A percentile compares a stretch with the other conserved stretches of the same genome.
Conservation (phyloP, 2,888 invertebrate genomes). For the Perdita meconis region DNA sequence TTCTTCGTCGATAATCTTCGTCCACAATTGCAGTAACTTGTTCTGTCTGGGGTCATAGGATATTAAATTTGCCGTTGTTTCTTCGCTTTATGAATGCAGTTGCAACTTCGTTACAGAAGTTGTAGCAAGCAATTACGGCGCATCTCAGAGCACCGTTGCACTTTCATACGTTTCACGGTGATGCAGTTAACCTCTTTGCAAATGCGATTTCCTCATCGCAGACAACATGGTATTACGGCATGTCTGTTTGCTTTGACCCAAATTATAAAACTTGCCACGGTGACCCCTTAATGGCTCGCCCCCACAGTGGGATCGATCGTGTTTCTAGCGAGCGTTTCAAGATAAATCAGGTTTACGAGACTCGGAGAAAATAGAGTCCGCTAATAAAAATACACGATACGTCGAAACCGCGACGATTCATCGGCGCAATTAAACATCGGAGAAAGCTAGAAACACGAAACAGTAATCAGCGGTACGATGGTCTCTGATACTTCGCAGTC, state of each 20-base stretch:
- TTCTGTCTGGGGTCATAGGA: not conserved
- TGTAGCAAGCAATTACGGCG: conserved; percentile 19
- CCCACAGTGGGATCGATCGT: conserved; percentile 35
- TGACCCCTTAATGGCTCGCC: conserved; percentile 29
- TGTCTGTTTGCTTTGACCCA: conserved; percentile 36
- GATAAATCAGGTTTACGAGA: conserved; percentile 40
- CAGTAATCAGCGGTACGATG: not conserved
- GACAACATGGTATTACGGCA: conserved; percentile 25
- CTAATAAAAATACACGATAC: conserved; percentile 30
- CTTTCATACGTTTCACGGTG: conserved; percentile 17
- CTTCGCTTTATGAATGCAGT: not conserved
- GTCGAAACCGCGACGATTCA: not conserved
- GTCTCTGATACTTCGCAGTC: not conserved
- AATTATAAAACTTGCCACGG: conserved; percentile 50
- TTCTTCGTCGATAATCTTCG: too few species aligned
- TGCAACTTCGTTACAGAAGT: conserved; percentile 6
- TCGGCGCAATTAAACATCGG: not conserved
- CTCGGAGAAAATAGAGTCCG: conserved; percentile 12
- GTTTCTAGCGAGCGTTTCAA: conserved; percentile 1
- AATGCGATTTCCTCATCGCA: conserved; percentile 39
- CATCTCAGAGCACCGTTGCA: conserved; percentile 5
- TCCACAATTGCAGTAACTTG: not conserved
- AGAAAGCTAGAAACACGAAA: not conserved
- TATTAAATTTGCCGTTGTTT: not conserved
- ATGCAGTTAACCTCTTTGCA: conserved; percentile 34